phyloP scores from a whole-genome alignment of 2,113 vertebrate genomes.

The Tupaia chinensis region DNA sequence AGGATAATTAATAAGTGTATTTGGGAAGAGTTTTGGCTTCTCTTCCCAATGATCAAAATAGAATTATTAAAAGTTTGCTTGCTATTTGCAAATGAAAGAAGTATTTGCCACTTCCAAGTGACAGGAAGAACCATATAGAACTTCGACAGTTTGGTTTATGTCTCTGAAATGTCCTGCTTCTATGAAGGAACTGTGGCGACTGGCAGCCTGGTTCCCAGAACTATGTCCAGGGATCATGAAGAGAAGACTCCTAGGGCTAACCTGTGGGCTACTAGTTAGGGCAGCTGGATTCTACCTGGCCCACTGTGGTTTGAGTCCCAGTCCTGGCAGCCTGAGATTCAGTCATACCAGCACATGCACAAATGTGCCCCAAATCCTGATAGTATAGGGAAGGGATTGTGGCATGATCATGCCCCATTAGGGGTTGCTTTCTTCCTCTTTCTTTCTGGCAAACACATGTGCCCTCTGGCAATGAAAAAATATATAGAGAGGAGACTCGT shows the following conservation, averaged over 20 bases:
- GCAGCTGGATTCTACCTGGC: too few relatives aligned
- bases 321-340: too few relatives aligned
- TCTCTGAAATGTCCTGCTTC: neutral
- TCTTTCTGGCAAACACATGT: too few relatives aligned
- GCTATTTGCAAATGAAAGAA: neutral
- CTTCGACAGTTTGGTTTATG: neutral
- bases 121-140: neutral
- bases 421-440: too few relatives aligned
- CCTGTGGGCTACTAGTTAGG: too few relatives aligned
- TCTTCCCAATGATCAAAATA: conserved; percentile 1
- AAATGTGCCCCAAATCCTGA: too few relatives aligned
- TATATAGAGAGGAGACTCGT: too few relatives aligned
- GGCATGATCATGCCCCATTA: too few relatives aligned
- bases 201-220: neutral
- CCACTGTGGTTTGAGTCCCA: too few relatives aligned
- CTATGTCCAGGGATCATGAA: neutral
- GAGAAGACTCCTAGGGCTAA: neutral
- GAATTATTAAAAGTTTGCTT: neutral
- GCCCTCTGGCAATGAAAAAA: too few relatives aligned
- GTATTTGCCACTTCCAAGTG: neutral
- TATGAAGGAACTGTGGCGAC: neutral
- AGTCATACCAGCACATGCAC: too few relatives aligned
- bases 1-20: neutral
- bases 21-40: neutral
- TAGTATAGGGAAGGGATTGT: too few relatives aligned